phyloP scores from a whole-genome alignment of 2,888 invertebrate species.

The Sinohyriopsis cumingii region DNA sequence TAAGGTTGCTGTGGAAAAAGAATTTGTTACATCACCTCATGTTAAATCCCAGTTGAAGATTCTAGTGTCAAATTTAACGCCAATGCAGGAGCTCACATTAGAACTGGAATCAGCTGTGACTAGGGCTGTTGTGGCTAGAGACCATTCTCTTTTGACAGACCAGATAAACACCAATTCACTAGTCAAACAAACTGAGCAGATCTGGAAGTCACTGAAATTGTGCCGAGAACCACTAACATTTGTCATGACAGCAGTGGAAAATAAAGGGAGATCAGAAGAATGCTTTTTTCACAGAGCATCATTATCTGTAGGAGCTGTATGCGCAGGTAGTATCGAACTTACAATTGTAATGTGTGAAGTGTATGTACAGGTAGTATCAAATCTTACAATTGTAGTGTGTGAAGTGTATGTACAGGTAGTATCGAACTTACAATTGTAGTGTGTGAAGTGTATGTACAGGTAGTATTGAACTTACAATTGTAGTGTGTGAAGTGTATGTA shows the following conservation, averaged over 20 bases:
- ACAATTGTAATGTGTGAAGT: background rate
- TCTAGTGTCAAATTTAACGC: conserved; percentile 20
- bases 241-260: conserved; percentile 33
- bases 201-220: conserved; percentile 27
- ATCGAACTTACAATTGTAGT: too few relatives aligned
- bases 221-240: conserved; percentile 27
- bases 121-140: conserved; percentile 23
- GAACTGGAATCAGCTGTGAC: conserved; percentile 29
- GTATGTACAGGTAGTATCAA: too few relatives aligned
- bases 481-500: too few relatives aligned
- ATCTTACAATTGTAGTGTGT: too few relatives aligned
- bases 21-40: conserved; percentile 34
- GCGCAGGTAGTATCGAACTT: conserved; percentile 30
- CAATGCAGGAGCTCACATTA: conserved; percentile 32
- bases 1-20: conserved; percentile 39
- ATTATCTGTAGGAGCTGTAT: conserved; percentile 41
- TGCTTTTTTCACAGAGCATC: conserved; percentile 41
- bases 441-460: too few relatives aligned
- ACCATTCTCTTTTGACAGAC: conserved; percentile 21
- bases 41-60: conserved; percentile 34
- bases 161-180: conserved; percentile 31
- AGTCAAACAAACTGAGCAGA: conserved; percentile 32
- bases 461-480: too few relatives aligned
- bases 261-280: conserved; percentile 30
- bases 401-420: too few relatives aligned